Base-by-base conservation (phyloP, 2,888 invertebrate genomes). In the Hyles lineata region DNA sequence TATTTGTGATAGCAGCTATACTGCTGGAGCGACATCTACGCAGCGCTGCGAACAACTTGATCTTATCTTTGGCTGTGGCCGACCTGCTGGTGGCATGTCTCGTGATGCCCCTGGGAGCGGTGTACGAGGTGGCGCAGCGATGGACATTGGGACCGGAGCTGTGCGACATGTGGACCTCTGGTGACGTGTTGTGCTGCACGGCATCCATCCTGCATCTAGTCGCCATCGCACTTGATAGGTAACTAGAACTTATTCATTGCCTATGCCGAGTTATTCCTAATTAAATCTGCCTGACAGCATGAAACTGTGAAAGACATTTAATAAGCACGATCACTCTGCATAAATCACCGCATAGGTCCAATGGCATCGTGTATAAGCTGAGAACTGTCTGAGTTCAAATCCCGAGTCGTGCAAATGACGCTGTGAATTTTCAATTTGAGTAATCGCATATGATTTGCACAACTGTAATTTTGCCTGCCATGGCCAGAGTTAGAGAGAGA, bases 131-230 rank as follows among this genome's bases (percentile, higher is more conserved):
- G 75, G 96, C 96, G 78, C 96, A 96, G 87, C 96, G 97, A 89
- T 98, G 98, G 98, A 96, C 96, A 80, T 95, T 98, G 79, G 98
- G 98, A 73, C 97, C 98, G 43, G 97, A 97, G 85, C 95, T 98
- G 74, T 98, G 99, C 92, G 98, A 99, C 92, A 97, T 98, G 96
- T 98, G 98, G 98, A 98, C 98, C 50, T 97, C 97, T 55, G 97
- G 97, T 74, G 98, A 99, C 89, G 98, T 99, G 25, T 95, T 98
- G 21, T 98, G 98, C 91, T 98, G 98, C 91, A 97, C 97, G 43
- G 97, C 97, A 61, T 97, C 97, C 72, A 97, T 97, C 81, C 94
- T 97, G 74, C 97, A 97, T 92, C 95, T 97, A 71, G 97, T 97
- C 74, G 97, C 97, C 78, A 97, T 97, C 80, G 97, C 97, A 76